phyloP scores from a whole-genome alignment of 2,113 vertebrate genomes.

The Isichthys henryi region DNA sequence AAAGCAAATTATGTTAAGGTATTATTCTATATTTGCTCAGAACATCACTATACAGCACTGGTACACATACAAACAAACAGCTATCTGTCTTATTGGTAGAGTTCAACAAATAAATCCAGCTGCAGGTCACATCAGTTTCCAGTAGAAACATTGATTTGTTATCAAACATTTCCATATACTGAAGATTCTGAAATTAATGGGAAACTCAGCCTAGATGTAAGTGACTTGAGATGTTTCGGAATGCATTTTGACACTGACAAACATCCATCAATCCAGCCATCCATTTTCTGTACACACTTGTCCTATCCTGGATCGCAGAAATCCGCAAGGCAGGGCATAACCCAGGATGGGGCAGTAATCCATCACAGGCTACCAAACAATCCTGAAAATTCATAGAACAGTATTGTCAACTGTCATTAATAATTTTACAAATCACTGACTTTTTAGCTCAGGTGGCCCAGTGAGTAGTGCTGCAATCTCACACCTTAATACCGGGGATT shows the following conservation, averaged over 20 bases:
- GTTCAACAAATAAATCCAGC: conserved; percentile 33
- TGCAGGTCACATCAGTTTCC: conserved; percentile 43
- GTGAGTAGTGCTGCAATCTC: neutral
- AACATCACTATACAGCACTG: neutral
- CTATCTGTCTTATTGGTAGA: neutral
- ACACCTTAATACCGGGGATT: neutral
- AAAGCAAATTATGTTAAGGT: neutral
- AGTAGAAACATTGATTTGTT: neutral
- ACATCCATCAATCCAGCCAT: neutral
- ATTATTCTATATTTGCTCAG: neutral
- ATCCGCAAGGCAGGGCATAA: neutral
- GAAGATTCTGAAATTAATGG: neutral
- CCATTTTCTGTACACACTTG: neutral
- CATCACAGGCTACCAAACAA: neutral
- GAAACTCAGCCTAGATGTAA: neutral
- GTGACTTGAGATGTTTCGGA: neutral
- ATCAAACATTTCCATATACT: neutral
- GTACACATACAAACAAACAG: neutral
- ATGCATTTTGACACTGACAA: neutral
- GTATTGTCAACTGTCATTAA: neutral
- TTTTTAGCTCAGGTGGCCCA: neutral
- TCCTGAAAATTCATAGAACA: neutral
- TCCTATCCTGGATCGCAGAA: neutral
- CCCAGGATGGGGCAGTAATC: neutral
- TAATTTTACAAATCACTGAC: neutral